These are phyloP conservation scores for Drosophila athabasca DNA, from an alignment of 1,140 invertebrate species.

Conservation along the genomic window DNA sequence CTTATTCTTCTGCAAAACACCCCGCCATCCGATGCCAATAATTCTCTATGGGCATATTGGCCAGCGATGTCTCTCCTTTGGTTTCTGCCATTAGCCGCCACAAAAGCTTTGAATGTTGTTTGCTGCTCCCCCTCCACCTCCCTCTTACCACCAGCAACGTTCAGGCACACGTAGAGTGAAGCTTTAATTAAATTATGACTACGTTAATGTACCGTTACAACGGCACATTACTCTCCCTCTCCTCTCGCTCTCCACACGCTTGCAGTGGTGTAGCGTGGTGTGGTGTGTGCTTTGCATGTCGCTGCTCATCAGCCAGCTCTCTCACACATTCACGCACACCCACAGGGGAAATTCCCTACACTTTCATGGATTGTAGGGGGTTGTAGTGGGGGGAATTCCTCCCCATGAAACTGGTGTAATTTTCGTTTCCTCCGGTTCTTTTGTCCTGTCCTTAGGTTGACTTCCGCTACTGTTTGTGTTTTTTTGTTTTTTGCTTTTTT, in stretches of 20 bases:
- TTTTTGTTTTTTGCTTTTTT: constrained; percentile 15
- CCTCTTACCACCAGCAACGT: background rate
- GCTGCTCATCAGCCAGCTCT: constrained; percentile 57
- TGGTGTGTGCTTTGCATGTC: constrained; percentile 69
- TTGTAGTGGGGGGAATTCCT: no score
- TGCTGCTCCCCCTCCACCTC: background rate
- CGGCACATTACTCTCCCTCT: constrained; percentile 38
- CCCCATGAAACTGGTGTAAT: constrained; percentile 40
- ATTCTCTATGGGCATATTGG: constrained; percentile 31
- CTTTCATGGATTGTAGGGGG: background rate
- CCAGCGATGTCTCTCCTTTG: background rate
- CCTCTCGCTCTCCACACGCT: background rate
- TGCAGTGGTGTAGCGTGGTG: constrained; percentile 12
- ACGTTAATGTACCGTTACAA: constrained; percentile 77
- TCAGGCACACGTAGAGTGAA: constrained; percentile 25
- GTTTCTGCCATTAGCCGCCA: constrained; percentile 35
- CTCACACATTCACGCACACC: no score
- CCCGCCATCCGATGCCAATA: background rate
- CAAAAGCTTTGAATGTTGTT: constrained; percentile 19
- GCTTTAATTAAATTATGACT: constrained; percentile 80
- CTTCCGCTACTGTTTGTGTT: constrained; percentile 50
- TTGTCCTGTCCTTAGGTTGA: constrained; percentile 44
- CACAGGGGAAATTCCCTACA: constrained; percentile 23
- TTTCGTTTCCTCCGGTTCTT: constrained; percentile 39
- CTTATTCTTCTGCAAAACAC: no score